Evolutionary conservation across 2,797 vertebrate species (phyloP).

Genomic region (Chiloscyllium punctatum): DNA sequence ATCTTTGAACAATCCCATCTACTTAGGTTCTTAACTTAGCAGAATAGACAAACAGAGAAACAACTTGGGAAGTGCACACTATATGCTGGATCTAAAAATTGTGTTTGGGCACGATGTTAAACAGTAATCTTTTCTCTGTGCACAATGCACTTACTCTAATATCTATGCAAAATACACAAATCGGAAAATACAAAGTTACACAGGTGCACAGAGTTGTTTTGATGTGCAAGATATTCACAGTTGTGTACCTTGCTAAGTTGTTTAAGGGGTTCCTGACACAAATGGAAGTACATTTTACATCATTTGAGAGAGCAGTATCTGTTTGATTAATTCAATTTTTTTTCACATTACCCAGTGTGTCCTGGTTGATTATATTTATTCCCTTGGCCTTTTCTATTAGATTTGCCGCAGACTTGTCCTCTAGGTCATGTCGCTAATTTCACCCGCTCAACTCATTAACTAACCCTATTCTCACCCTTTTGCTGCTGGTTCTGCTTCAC

Average conservation of each 20-base stretch:
- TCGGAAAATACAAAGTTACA: not conserved
- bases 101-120: not conserved
- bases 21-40: not conserved
- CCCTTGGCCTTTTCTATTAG: not conserved
- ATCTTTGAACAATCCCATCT: not conserved
- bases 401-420: not conserved
- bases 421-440: not conserved
- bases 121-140: not conserved
- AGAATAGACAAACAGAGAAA: not conserved
- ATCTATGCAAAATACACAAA: not conserved
- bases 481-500: not conserved
- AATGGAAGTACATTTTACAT: not conserved
- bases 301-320: not conserved
- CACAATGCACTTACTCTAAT: not conserved
- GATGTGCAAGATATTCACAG: too few relatives aligned
- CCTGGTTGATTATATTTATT: not conserved
- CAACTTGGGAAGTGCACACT: not conserved
- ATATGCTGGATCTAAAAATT: not conserved
- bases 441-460: not conserved
- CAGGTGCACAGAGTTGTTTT: not conserved
- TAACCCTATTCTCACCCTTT: not conserved
- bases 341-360: not conserved
- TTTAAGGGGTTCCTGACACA: not conserved
- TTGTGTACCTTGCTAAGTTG: not conserved
- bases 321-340: not conserved